Evolutionary conservation across 2,797 vertebrate genomes (phyloP).

Genomic region (Danio aesculapii): DNA sequence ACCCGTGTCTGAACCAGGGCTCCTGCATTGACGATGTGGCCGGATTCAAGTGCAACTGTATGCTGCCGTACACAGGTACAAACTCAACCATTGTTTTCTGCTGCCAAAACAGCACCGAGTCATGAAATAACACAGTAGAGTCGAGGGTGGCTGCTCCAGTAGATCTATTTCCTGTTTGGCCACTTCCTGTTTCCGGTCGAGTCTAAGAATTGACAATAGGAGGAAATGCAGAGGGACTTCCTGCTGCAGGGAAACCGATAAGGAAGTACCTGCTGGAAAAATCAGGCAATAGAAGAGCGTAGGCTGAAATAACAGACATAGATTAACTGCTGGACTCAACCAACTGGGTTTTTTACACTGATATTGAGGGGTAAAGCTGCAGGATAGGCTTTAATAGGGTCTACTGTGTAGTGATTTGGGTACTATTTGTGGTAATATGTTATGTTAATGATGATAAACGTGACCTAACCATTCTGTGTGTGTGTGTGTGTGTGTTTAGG

Average conservation of each 20-base stretch:
- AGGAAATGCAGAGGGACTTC: conserved; percentile 89
- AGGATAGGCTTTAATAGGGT: not conserved
- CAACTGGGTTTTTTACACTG: not conserved
- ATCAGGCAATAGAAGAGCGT: conserved; percentile 21
- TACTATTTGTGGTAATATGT: no score
- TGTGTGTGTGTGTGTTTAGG: conserved; percentile 72
- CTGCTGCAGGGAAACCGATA: conserved; percentile 86
- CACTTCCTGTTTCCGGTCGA: conserved; percentile 86
- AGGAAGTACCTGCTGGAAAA: conserved; percentile 49
- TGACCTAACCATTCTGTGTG: not conserved
- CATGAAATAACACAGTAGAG: not conserved
- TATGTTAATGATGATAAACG: not conserved
- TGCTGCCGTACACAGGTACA: conserved; percentile 93
- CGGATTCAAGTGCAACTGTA: conserved; percentile 94
- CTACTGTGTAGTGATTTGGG: not conserved
- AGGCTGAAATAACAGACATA: conserved; percentile 19
- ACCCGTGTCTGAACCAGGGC: conserved; percentile 96
- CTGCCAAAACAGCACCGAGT: not conserved
- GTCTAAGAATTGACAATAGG: conserved; percentile 87
- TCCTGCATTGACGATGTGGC: conserved; percentile 93
- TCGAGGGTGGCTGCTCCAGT: conserved; percentile 43
- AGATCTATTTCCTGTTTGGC: conserved; percentile 50
- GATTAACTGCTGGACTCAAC: not conserved
- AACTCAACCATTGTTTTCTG: conserved; percentile 21
- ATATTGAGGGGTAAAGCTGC: not conserved